Conservation (phyloP, 2,888 invertebrate genomes). For the Amblyteles armatorius region DNA sequence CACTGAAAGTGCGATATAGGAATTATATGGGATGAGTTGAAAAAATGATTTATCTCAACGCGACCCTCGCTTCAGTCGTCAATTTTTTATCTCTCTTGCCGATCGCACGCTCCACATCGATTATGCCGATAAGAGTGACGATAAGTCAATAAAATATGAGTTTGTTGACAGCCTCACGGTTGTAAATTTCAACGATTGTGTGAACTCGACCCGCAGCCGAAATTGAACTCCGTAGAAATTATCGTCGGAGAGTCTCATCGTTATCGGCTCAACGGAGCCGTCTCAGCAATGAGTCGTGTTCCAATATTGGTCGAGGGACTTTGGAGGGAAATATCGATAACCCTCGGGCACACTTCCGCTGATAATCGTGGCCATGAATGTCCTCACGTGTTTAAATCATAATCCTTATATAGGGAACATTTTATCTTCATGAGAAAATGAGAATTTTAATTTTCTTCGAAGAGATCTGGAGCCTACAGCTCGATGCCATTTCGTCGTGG, state of each 20-base stretch:
- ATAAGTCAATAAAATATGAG: not conserved
- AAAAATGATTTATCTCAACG: not conserved
- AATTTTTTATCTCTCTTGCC: not conserved
- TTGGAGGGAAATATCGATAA: slow-evolving; percentile 52
- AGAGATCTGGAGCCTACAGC: not conserved
- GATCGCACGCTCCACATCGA: not conserved
- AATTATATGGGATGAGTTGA: not conserved
- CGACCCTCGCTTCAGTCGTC: not conserved
- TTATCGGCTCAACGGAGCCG: slow-evolving; percentile 47
- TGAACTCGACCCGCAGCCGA: slow-evolving; percentile 16
- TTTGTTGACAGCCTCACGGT: not conserved
- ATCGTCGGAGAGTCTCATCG: slow-evolving; percentile 23
- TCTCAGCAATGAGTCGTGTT: slow-evolving; percentile 18
- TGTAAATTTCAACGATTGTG: slow-evolving; percentile 20
- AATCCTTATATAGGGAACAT: slow-evolving; percentile 12
- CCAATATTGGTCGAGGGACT: slow-evolving; percentile 13
- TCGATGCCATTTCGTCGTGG: slow-evolving; percentile 35
- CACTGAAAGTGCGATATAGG: not conserved
- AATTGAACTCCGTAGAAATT: slow-evolving; percentile 37
- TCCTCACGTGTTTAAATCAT: slow-evolving; percentile 1
- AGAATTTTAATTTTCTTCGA: not conserved
- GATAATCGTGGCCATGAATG: slow-evolving; percentile 48
- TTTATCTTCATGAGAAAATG: slow-evolving; percentile 15
- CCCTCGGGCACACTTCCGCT: slow-evolving; percentile 52
- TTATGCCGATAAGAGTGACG: not conserved